phyloP scores from a whole-genome alignment of 2,888 invertebrate genomes.

The Hypercompe scribonia region DNA sequence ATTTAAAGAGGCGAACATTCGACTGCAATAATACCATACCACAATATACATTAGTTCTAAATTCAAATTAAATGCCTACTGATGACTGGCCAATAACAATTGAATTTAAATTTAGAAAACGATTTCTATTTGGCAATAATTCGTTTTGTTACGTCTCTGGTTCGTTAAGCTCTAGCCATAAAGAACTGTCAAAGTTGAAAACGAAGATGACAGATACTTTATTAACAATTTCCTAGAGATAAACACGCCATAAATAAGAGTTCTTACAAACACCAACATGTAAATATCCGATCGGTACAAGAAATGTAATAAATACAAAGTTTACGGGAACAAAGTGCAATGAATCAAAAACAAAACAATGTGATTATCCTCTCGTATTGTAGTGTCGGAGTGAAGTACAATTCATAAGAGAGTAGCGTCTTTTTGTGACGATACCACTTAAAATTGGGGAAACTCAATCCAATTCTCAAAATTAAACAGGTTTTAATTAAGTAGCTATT shows the following conservation, averaged over 20 bases:
- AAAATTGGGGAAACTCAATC: no score
- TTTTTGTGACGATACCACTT: neutral
- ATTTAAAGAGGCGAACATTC: no score
- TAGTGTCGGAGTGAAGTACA: conserved; percentile 54
- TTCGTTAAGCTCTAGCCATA: neutral
- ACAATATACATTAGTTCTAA: no score
- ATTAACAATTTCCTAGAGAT: conserved; percentile 31
- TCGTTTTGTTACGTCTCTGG: neutral
- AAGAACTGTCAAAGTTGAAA: neutral
- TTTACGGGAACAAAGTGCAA: conserved; percentile 79
- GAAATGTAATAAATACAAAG: conserved; percentile 79
- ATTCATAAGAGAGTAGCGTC: conserved; percentile 45
- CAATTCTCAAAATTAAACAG: no score
- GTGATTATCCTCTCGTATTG: conserved; percentile 82
- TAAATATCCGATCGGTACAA: conserved; percentile 73
- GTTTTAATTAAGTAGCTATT: no score
- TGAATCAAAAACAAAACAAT: conserved; percentile 86
- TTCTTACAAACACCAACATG: conserved; percentile 56
- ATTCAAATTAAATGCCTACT: no score
- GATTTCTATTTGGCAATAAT: neutral
- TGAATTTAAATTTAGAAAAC: neutral
- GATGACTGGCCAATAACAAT: neutral
- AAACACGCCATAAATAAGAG: conserved; percentile 40
- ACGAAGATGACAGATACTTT: conserved; percentile 5
- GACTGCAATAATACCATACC: no score